Evolutionary conservation across 2,797 vertebrate genomes (phyloP).

Genomic region (Falco naumanni): DNA sequence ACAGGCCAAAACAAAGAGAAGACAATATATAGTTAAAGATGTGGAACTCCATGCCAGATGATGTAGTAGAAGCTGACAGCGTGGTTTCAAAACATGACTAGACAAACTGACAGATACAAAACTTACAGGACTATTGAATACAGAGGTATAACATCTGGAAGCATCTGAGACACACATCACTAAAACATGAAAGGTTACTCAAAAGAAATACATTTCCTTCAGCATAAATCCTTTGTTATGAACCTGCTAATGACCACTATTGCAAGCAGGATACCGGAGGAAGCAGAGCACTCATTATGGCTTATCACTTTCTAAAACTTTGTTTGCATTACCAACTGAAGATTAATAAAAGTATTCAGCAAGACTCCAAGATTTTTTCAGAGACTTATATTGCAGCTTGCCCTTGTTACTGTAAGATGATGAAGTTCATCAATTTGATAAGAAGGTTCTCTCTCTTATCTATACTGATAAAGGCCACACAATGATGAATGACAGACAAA

Average conservation of each 20-base stretch:
- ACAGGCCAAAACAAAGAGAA: background rate
- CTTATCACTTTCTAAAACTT: background rate
- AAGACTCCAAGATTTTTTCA: background rate
- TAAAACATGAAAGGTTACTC: background rate
- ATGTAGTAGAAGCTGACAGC: background rate
- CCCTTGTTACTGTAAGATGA: background rate
- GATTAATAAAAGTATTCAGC: background rate
- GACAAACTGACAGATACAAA: background rate
- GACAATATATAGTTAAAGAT: background rate
- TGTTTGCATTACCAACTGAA: background rate
- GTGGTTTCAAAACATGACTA: background rate
- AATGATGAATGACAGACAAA: background rate
- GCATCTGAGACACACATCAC: background rate
- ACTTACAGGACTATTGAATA: background rate
- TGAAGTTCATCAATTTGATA: background rate
- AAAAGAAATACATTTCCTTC: background rate
- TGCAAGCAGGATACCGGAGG: background rate
- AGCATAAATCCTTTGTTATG: background rate
- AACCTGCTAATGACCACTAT: background rate
- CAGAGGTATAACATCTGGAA: background rate
- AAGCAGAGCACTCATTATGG: background rate
- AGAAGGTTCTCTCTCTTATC: background rate
- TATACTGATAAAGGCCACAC: background rate
- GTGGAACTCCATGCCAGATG: background rate
- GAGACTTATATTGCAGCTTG: background rate